A percentile compares a stretch with the other conserved stretches of the same genome.
These are phyloP conservation scores for Sphyrna mokarran DNA, from an alignment of 2,113 vertebrate species.

Conservation along the genomic window DNA sequence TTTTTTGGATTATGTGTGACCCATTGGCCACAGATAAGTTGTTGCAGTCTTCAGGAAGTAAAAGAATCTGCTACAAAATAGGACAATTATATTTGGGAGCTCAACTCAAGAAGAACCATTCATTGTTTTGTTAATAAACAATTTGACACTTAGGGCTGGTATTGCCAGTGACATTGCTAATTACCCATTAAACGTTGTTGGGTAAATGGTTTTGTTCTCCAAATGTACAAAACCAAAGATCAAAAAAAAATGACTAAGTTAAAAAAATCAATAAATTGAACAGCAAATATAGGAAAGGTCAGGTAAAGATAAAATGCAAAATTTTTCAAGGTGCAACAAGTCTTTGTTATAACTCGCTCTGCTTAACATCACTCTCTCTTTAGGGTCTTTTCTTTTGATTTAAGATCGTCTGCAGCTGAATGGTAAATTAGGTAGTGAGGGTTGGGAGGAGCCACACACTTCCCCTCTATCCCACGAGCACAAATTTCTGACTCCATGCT, in stretches of 20 bases:
- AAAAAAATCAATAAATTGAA: not conserved
- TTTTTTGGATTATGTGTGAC: not conserved
- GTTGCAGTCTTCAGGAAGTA: not conserved
- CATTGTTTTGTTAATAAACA: not conserved
- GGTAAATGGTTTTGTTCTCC: not conserved
- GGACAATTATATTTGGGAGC: not conserved
- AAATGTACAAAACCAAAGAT: not conserved
- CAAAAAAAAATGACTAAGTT: not conserved
- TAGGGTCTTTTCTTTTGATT: too few relatives aligned
- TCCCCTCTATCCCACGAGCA: too few relatives aligned
- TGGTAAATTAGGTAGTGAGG: too few relatives aligned
- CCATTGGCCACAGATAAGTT: not conserved
- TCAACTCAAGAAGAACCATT: not conserved
- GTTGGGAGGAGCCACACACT: too few relatives aligned
- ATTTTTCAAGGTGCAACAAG: not conserved
- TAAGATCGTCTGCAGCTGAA: too few relatives aligned
- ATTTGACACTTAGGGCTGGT: not conserved
- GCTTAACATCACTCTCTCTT: too few relatives aligned
- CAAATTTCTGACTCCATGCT: too few relatives aligned
- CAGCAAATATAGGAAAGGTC: not conserved
- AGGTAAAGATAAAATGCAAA: not conserved
- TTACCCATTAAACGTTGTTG: not conserved
- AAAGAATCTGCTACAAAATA: not conserved
- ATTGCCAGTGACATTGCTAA: not conserved
- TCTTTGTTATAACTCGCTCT: too few relatives aligned